Evolutionary conservation across 2,888 invertebrate species (phyloP).

Genomic region (Tanypteryx hageni): DNA sequence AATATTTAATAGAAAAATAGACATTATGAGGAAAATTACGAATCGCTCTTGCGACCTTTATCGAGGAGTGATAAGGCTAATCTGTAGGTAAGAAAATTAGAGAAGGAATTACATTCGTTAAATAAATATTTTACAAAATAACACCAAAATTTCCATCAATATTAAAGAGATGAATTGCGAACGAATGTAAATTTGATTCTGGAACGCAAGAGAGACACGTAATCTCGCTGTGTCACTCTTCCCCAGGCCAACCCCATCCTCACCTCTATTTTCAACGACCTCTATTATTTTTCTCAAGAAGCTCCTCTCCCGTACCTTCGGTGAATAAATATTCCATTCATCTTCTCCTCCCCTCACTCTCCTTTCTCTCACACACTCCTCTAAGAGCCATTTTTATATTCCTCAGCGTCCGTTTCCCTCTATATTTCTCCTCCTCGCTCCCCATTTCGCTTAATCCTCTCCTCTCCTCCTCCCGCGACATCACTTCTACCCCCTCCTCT

Average conservation of each 20-base stretch:
- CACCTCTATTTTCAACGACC: background rate
- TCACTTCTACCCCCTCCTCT: too few relatives aligned
- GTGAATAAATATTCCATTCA: constrained; percentile 29
- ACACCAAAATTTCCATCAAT: background rate
- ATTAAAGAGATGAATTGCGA: background rate
- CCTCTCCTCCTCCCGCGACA: background rate
- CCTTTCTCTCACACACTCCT: background rate
- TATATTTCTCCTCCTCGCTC: background rate
- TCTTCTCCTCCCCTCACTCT: background rate
- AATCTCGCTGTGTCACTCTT: background rate
- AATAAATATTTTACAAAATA: too few relatives aligned
- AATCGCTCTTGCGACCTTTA: too few relatives aligned
- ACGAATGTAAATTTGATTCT: constrained; percentile 3
- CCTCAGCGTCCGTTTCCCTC: background rate
- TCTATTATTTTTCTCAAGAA: background rate
- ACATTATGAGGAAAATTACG: too few relatives aligned
- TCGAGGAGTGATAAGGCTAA: too few relatives aligned
- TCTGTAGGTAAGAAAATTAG: too few relatives aligned
- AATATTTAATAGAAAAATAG: too few relatives aligned
- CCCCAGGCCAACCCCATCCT: background rate
- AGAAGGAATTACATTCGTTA: too few relatives aligned
- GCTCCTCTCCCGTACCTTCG: constrained; percentile 18
- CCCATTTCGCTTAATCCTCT: background rate
- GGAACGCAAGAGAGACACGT: background rate
- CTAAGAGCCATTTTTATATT: constrained; percentile 27